phyloP scores from a whole-genome alignment of 2,888 invertebrate species.

The Drosophila meridionalis region DNA sequence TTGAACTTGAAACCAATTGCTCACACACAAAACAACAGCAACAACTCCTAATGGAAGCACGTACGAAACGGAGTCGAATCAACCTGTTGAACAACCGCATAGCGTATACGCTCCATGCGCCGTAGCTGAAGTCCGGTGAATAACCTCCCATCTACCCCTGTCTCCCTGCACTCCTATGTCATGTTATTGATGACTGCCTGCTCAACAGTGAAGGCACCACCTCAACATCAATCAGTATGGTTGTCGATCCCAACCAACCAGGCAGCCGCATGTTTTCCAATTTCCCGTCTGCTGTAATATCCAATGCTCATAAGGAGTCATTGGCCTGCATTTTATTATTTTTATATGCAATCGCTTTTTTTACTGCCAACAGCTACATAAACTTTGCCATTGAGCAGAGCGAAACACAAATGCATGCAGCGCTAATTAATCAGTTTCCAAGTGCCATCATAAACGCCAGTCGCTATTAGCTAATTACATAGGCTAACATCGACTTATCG shows the following conservation, averaged over 20 bases:
- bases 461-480: slow-evolving; percentile 44
- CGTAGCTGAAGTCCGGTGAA: slow-evolving; percentile 37
- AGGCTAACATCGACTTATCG: slow-evolving; percentile 19
- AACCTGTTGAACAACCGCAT: slow-evolving; percentile 59
- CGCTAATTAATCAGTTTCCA: slow-evolving; percentile 51
- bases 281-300: slow-evolving; percentile 35
- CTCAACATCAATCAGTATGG: slow-evolving; percentile 43
- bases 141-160: slow-evolving; percentile 27
- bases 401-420: slow-evolving; percentile 25
- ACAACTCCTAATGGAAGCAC: slow-evolving; percentile 41
- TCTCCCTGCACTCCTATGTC: slow-evolving; percentile 8
- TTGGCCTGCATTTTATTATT: slow-evolving; percentile 43
- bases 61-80: slow-evolving; percentile 39
- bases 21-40: slow-evolving; percentile 19
- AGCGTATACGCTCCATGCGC: slow-evolving; percentile 53
- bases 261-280: slow-evolving; percentile 29
- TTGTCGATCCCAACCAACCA: neutral
- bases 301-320: slow-evolving; percentile 34
- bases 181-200: slow-evolving; percentile 30
- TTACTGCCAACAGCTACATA: slow-evolving; percentile 1
- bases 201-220: slow-evolving; percentile 32
- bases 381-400: slow-evolving; percentile 22
- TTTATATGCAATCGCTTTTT: slow-evolving; percentile 8
- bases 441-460: slow-evolving; percentile 45
- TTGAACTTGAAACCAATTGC: slow-evolving; percentile 76